A percentile compares a stretch with the other conserved stretches of the same genome.
These are phyloP conservation scores for Drosophila biarmipes DNA, from an alignment of 1,140 invertebrate species.

Conservation along the genomic window DNA sequence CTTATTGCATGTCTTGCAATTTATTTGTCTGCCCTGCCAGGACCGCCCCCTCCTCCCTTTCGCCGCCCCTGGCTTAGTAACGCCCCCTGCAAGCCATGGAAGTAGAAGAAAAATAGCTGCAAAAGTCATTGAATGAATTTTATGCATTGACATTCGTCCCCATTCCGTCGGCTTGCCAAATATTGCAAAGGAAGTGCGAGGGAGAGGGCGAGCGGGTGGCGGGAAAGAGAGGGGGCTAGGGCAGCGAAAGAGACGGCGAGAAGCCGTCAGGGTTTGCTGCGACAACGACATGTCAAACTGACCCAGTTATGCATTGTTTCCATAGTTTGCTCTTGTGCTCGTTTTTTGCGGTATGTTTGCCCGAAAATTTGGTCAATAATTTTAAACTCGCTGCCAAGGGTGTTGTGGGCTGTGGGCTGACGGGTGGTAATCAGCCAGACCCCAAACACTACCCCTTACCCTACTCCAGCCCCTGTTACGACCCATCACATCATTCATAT, in stretches of 20 bases:
- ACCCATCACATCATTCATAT: conserved; percentile 56
- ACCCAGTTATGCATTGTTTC: conserved; percentile 71
- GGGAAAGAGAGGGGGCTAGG: neutral
- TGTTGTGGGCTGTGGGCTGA: neutral
- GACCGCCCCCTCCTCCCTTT: conserved; percentile 1
- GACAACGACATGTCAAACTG: conserved; percentile 80
- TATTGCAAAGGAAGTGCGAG: conserved; percentile 27
- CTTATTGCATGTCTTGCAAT: conserved; percentile 82
- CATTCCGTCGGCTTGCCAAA: conserved; percentile 45
- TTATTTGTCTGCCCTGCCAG: conserved; percentile 67
- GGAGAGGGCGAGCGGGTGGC: neutral
- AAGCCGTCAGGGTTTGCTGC: conserved; percentile 65
- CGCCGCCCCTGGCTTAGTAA: neutral
- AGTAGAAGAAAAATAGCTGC: conserved; percentile 75
- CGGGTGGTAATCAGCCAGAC: neutral
- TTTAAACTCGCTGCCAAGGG: conserved; percentile 47
- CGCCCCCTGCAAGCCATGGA: conserved; percentile 9
- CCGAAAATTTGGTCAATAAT: conserved; percentile 81
- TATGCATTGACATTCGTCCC: conserved; percentile 74
- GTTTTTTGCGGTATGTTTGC: conserved; percentile 73
- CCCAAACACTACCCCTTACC: neutral
- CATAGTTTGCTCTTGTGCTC: conserved; percentile 74
- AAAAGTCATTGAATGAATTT: conserved; percentile 77
- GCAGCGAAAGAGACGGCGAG: neutral
- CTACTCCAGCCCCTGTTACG: neutral